Conservation (phyloP, 2,797 vertebrate genomes). For the Falco berigora region DNA sequence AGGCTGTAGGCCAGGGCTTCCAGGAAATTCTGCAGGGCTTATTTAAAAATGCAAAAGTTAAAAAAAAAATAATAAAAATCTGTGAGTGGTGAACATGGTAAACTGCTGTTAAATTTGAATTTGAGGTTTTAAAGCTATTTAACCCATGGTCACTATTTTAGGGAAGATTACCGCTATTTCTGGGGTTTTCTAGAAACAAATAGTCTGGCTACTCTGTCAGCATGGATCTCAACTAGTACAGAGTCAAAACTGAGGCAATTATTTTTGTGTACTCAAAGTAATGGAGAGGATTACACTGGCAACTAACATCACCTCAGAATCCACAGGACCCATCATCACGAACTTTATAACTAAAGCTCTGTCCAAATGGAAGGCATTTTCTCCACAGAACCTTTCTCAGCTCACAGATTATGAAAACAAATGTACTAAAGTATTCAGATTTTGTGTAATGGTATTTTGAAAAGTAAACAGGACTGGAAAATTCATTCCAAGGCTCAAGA, state of each 20-base stretch:
- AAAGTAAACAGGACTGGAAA: neutral
- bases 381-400: neutral
- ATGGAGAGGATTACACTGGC: neutral
- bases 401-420: neutral
- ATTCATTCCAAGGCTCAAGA: neutral
- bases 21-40: neutral
- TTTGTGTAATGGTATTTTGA: neutral
- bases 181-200: neutral
- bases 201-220: neutral
- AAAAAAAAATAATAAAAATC: neutral
- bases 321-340: neutral
- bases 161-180: neutral
- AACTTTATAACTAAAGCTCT: neutral
- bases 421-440: neutral
- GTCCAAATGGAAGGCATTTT: neutral
- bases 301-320: neutral
- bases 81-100: neutral
- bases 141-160: neutral
- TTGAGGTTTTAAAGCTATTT: neutral
- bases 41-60: neutral
- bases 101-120: neutral
- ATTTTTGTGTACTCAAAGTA: neutral
- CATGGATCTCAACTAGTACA: neutral
- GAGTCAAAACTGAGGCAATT: neutral
- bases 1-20: neutral